Percentiles rank a stretch among this genome's conserved stretches.
Conservation (phyloP, 2,888 invertebrate genomes). For the Empis livida region DNA sequence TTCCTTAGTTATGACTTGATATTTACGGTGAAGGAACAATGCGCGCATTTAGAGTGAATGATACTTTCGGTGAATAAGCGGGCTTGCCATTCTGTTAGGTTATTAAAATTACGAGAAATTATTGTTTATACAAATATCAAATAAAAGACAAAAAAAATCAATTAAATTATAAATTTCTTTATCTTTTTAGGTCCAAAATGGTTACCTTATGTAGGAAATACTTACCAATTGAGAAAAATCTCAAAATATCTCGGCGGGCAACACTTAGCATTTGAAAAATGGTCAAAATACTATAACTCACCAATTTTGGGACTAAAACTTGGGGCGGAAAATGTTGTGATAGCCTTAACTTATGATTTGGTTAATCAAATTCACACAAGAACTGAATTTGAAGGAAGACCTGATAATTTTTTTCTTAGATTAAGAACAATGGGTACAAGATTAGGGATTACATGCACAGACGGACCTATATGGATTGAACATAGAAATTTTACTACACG, state of each 20-base stretch:
- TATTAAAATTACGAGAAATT: no score
- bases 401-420: conserved; percentile 49
- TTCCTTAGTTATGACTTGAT: no score
- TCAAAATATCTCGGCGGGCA: conserved; percentile 36
- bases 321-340: conserved; percentile 40
- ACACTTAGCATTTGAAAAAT: conserved; percentile 38
- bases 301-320: conserved; percentile 45
- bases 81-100: no score
- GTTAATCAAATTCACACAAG: conserved; percentile 41
- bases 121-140: no score
- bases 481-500: conserved; percentile 42
- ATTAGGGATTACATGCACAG: conserved; percentile 43
- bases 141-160: no score
- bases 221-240: conserved; percentile 25
- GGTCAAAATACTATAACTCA: conserved; percentile 38
- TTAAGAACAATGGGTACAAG: conserved; percentile 49
- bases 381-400: conserved; percentile 51
- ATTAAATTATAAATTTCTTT: not conserved
- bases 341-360: conserved; percentile 40
- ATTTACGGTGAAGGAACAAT: no score
- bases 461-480: conserved; percentile 44
- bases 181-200: conserved; percentile 27
- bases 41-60: no score
- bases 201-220: conserved; percentile 31
- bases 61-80: no score